Evolutionary conservation across 2,113 vertebrate genomes (phyloP).

Genomic region (Chamaetylas fuelleborni): DNA sequence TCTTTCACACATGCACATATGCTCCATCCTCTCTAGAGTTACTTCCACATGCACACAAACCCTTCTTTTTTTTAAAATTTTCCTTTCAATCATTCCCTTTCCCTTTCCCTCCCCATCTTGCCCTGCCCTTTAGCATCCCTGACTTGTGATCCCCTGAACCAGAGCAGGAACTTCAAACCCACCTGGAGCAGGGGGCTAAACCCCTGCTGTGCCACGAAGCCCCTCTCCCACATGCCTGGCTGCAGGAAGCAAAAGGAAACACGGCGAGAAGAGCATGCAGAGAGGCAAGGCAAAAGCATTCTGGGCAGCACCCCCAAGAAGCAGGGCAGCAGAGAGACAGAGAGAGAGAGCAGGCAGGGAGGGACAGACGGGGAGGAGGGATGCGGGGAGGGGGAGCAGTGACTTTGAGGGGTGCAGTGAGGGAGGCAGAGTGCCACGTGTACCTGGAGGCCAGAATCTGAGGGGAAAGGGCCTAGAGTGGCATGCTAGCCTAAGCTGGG

Average conservation of each 20-base stretch:
- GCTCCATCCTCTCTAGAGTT: not conserved
- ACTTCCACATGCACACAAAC: not conserved
- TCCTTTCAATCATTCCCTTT: not conserved
- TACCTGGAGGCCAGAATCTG: slow-evolving; percentile 88
- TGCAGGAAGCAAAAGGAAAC: not conserved
- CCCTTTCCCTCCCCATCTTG: not conserved
- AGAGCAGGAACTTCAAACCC: not conserved
- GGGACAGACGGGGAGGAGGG: not conserved
- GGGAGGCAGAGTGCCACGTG: slow-evolving; percentile 48
- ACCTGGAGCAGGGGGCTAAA: not conserved
- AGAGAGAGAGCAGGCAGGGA: not conserved
- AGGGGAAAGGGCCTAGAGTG: slow-evolving; percentile 82
- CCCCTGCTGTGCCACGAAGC: not conserved
- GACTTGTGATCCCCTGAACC: not conserved
- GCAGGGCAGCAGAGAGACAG: not conserved
- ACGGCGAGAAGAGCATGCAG: not conserved
- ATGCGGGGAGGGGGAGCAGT: not conserved
- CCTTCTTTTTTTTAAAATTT: not conserved
- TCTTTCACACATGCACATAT: slow-evolving; percentile 58
- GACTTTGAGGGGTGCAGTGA: not conserved
- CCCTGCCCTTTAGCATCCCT: not conserved
- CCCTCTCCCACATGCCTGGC: not conserved
- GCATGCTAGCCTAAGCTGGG: slow-evolving; percentile 87
- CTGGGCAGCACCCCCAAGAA: not conserved
- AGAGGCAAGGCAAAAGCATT: not conserved